Evolutionary conservation across 2,797 vertebrate species (phyloP).

Genomic region (Epinephelus coioides): DNA sequence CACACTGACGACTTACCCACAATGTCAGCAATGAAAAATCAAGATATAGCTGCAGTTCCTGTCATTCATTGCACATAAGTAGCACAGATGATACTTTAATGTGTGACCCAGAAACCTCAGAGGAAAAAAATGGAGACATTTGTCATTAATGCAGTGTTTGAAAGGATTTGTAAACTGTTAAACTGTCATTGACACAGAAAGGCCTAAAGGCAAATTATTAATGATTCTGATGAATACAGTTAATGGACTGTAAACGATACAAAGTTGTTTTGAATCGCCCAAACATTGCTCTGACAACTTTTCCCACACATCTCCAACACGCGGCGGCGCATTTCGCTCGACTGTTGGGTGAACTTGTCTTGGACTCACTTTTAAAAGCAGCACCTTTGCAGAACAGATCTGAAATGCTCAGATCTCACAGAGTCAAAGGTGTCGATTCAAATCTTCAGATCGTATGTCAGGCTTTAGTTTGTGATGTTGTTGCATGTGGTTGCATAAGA

Average conservation of each 20-base stretch:
- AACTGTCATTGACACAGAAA: conserved; percentile 78
- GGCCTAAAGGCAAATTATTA: conserved; percentile 75
- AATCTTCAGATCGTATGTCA: conserved; percentile 13
- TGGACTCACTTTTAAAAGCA: background rate
- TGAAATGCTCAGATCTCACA: background rate
- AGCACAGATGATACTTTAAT: conserved; percentile 80
- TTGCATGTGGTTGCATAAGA: background rate
- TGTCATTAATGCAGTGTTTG: conserved; percentile 72
- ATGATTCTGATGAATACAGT: conserved; percentile 73
- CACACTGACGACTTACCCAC: conserved; percentile 64
- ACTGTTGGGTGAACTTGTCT: background rate
- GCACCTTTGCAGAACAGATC: background rate
- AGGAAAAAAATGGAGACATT: conserved; percentile 72
- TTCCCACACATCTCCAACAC: conserved; percentile 34
- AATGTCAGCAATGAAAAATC: conserved; percentile 74
- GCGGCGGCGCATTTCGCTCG: background rate
- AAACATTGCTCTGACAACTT: conserved; percentile 57
- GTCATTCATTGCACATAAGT: conserved; percentile 78
- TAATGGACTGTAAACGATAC: conserved; percentile 76
- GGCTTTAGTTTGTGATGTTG: conserved; percentile 5
- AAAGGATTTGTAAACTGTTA: conserved; percentile 80
- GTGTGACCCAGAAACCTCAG: conserved; percentile 79
- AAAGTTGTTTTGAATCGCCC: conserved; percentile 66
- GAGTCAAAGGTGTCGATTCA: background rate
- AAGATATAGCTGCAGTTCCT: conserved; percentile 68